Evolutionary conservation across 1,140 invertebrate genomes (phyloP).

Genomic region (Drosophila teissieri): DNA sequence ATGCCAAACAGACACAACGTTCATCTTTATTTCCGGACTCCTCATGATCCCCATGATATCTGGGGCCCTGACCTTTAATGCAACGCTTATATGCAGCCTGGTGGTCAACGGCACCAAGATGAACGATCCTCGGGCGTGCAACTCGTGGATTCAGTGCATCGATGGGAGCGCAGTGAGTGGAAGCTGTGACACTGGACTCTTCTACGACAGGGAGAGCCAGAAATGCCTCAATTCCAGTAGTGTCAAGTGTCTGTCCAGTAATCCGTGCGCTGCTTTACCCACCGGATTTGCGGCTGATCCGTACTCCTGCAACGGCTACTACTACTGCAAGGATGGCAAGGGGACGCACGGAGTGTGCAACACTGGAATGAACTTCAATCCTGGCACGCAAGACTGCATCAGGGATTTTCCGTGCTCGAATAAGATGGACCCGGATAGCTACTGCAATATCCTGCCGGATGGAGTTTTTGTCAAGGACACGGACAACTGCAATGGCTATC

Average conservation of each 20-base stretch:
- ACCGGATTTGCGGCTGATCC: slow-evolving; percentile 71
- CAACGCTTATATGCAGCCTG: slow-evolving; percentile 50
- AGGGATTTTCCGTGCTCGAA: slow-evolving; percentile 49
- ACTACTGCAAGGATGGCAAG: slow-evolving; percentile 64
- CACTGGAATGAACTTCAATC: slow-evolving; percentile 66
- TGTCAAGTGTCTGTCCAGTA: slow-evolving; percentile 67
- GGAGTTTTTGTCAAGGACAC: slow-evolving; percentile 69
- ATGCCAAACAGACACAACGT: slow-evolving; percentile 1
- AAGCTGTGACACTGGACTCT: slow-evolving; percentile 48
- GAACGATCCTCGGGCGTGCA: slow-evolving; percentile 71
- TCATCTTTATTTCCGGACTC: slow-evolving; percentile 4
- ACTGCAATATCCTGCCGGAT: slow-evolving; percentile 76
- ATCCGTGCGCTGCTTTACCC: slow-evolving; percentile 57
- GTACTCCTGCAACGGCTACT: slow-evolving; percentile 74
- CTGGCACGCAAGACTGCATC: slow-evolving; percentile 62
- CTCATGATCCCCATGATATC: neutral
- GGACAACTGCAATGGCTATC: slow-evolving; percentile 57
- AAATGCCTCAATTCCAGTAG: slow-evolving; percentile 46
- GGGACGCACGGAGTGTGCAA: slow-evolving; percentile 57
- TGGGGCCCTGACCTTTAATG: slow-evolving; percentile 51
- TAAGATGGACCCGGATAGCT: slow-evolving; percentile 63
- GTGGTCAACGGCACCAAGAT: slow-evolving; percentile 64
- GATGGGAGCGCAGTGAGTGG: slow-evolving; percentile 51
- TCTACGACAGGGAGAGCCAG: slow-evolving; percentile 61
- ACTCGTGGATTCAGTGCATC: slow-evolving; percentile 65